Evolutionary conservation across 2,797 vertebrate genomes (phyloP), one percentile per base, ranked within the genome.

Genomic region (Rachycentron canadum): DNA sequence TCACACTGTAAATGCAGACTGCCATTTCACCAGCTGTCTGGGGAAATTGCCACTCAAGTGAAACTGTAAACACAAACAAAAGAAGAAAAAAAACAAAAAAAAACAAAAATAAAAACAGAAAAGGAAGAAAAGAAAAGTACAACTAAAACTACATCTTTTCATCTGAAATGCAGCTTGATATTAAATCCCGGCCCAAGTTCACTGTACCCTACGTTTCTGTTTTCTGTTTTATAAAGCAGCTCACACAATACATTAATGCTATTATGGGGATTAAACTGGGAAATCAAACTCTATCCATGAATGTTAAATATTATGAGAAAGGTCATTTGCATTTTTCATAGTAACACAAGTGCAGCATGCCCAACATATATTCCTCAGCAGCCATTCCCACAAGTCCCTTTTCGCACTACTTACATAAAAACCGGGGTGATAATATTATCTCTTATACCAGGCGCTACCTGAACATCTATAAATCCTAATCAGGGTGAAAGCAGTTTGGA

Each of bases 21-120:
- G 72, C 65, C 65, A 36, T 73, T 85, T 74, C 70, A 69, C 28
- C 19, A n/a, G 52, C 76, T 85, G 82, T 73, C 67, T 63, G 61
- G 55, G 63, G 80, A 79, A 79, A 70, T 57, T 84, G 81, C 84
- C 84, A 84, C 84, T 77, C 70, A 76, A 66, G 79, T 77, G 69
- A 83, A 86, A 85, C 26, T 78, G 67, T 83, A 55, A 76, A 16
- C 58, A 50, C 75, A 64, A 75, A 56, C 5, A 40, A 58, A 32
- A 23, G 23, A 25, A 34, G 7, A 34, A 7, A 32, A 5, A 21
- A 12, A 45, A n/a, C n/a, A n/a, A n/a, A n/a, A 47, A 21, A 50
- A 79, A 69, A 69, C 21, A n/a, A n/a, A n/a, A n/a, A n/a, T n/a
- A n/a, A n/a, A n/a, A n/a, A n/a, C n/a, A n/a, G n/a, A n/a, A n/a